Percentiles rank a stretch among this genome's conserved stretches.
Evolutionary conservation across 2,888 invertebrate genomes (phyloP).

Genomic region (Nephrotoma guestfalica): DNA sequence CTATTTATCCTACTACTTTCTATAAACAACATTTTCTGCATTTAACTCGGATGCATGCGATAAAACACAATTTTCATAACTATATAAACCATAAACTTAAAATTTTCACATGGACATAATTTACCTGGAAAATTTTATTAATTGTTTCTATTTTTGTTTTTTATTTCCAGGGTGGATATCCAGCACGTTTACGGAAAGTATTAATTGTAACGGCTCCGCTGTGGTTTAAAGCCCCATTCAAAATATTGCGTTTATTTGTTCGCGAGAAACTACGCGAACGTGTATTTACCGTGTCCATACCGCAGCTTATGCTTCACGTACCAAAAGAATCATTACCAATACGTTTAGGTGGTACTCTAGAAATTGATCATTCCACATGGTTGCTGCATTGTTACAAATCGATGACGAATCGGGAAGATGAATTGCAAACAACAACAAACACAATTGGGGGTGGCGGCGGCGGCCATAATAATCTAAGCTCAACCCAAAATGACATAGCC

Average conservation of each 20-base stretch:
- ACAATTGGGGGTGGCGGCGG: conserved; percentile 27
- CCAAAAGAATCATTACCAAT: conserved; percentile 77
- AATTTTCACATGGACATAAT: no score
- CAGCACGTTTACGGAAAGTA: conserved; percentile 92
- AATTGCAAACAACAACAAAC: conserved; percentile 24
- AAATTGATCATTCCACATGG: conserved; percentile 86
- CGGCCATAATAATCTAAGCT: conserved; percentile 32
- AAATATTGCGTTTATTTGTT: conserved; percentile 86
- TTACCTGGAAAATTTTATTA: background rate
- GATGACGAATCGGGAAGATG: conserved; percentile 62
- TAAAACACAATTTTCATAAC: no score
- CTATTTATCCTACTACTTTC: no score
- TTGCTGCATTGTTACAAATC: conserved; percentile 59
- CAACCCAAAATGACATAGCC: conserved; percentile 38
- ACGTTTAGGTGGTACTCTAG: conserved; percentile 76
- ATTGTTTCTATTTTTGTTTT: background rate
- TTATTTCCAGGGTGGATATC: conserved; percentile 79
- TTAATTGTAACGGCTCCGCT: conserved; percentile 92
- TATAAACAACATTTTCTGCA: no score
- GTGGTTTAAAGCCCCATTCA: conserved; percentile 97
- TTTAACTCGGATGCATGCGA: no score
- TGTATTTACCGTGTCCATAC: conserved; percentile 86
- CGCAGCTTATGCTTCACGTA: conserved; percentile 79
- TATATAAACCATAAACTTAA: no score
- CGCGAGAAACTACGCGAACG: conserved; percentile 89